These are phyloP conservation scores for Akabosia matsudoensis DNA, from an alignment of 1,140 invertebrate species.

Conservation along the genomic window DNA sequence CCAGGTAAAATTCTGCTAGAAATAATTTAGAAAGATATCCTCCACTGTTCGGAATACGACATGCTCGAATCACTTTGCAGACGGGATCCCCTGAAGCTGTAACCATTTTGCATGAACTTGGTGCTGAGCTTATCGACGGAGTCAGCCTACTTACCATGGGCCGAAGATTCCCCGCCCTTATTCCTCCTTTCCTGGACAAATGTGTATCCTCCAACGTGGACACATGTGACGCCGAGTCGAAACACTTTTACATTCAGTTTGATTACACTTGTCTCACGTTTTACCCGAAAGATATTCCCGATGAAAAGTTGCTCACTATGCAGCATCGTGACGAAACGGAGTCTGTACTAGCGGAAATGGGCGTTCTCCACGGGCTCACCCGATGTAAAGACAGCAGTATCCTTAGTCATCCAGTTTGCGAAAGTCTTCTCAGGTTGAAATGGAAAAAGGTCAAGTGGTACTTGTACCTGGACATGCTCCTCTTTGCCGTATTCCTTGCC, in stretches of 20 bases:
- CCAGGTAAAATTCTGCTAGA: slow-evolving; percentile 42
- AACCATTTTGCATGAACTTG: slow-evolving; percentile 42
- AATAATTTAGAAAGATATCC: not conserved
- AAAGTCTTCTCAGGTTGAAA: slow-evolving; percentile 45
- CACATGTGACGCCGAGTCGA: slow-evolving; percentile 45
- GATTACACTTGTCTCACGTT: slow-evolving; percentile 47
- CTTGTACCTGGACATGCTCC: slow-evolving; percentile 47
- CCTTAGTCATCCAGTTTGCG: slow-evolving; percentile 47
- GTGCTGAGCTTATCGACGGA: slow-evolving; percentile 45
- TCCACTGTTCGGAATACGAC: too few species aligned
- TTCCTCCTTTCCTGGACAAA: slow-evolving; percentile 45
- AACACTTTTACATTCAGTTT: slow-evolving; percentile 47
- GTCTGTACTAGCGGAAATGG: slow-evolving; percentile 44
- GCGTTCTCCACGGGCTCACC: slow-evolving; percentile 45
- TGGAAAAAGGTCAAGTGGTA: slow-evolving; percentile 49
- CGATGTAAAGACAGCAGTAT: slow-evolving; percentile 45
- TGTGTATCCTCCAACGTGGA: slow-evolving; percentile 47
- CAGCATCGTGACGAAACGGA: slow-evolving; percentile 46
- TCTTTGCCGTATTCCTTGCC: slow-evolving; percentile 47
- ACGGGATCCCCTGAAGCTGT: slow-evolving; percentile 46
- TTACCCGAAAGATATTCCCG: slow-evolving; percentile 46
- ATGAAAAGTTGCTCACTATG: slow-evolving; percentile 46
- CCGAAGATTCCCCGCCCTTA: slow-evolving; percentile 43
- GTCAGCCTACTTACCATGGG: slow-evolving; percentile 42
- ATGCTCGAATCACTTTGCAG: slow-evolving; percentile 39